Evolutionary conservation across 35 echinoderm and acorn worm species (phyloP), one percentile per base, ranked within the genome.

Genomic region (Strongylocentrotus purpuratus): DNA sequence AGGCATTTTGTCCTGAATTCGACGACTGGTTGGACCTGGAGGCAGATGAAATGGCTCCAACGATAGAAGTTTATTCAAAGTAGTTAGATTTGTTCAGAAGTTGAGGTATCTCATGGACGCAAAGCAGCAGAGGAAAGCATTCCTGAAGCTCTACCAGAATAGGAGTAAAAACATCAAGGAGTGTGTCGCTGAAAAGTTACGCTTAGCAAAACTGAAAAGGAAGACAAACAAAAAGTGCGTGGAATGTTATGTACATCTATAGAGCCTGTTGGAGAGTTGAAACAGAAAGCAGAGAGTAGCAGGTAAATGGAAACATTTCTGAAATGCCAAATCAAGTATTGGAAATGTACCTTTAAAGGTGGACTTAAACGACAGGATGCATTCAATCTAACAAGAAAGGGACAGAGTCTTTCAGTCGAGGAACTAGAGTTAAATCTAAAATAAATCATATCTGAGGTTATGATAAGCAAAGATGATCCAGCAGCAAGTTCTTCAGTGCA

Each of bases 111-210:
- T 96, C 0, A 58, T 22, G 7, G 32, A 94, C 60, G 96, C 86
- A 89, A 31, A 47, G 61, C 86, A 94, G 50, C 86, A 96, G 20
- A 86, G 85, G 52, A 61, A 33, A 9, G 86, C 96, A 47, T 96
- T 90, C 52, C 86, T 96, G 4, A 32, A 94, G 55, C 86, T 96
- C 8, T 95, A 96, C 55, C 93, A 96, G 31, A 45, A 48, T 14
- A 96, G 94, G 46, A 96, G 96, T 70, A 45, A 94, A 58, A 12
- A 13, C 14, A 96, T 94, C 15, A 96, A 96, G 35, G 48, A 94
- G n/a, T 28, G 14, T 18, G 14, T 94, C 33, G 93, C 46, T 47
- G 46, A 96, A 61, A 94, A 94, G 46, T 31, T 94, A 12, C 28
- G 20, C 10, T 14, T 90, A 7, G 60, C 10, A 17, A 96, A 94